Conservation (phyloP, 2,888 invertebrate genomes). For the Hoplodrina blanda region DNA sequence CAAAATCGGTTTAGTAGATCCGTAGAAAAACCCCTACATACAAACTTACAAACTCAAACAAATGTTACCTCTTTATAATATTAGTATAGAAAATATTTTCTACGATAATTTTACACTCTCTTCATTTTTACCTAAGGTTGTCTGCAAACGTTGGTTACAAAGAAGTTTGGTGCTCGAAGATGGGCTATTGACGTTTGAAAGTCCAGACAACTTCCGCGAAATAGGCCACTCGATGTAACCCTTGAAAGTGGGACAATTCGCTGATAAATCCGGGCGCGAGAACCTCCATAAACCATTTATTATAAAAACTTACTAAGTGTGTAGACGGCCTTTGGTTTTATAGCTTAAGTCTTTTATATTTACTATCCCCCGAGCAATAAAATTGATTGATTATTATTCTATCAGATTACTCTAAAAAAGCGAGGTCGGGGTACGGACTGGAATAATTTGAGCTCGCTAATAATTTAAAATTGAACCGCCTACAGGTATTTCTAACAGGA, state of each 20-base stretch:
- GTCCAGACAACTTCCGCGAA: slow-evolving; percentile 44
- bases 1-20: too few species aligned
- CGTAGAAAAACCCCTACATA: too few species aligned
- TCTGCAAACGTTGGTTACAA: slow-evolving; percentile 24
- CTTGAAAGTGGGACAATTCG: slow-evolving; percentile 56
- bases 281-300: slow-evolving; percentile 57
- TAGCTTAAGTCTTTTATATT: slow-evolving; percentile 45
- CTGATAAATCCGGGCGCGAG: slow-evolving; percentile 45
- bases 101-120: neutral
- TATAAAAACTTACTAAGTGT: slow-evolving; percentile 57
- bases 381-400: slow-evolving; percentile 49
- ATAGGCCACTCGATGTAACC: slow-evolving; percentile 54
- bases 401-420: slow-evolving; percentile 28
- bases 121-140: neutral
- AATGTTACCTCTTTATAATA: too few species aligned
- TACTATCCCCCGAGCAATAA: slow-evolving; percentile 33
- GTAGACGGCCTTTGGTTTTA: slow-evolving; percentile 43
- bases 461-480: slow-evolving; percentile 20
- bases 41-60: too few species aligned
- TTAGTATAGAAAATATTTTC: neutral
- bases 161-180: slow-evolving; percentile 13
- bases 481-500: neutral
- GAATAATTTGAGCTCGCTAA: slow-evolving; percentile 21
- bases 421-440: neutral
- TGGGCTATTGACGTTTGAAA: slow-evolving; percentile 42